phyloP scores from a whole-genome alignment of 2,113 vertebrate species.

The Corvus cornix region DNA sequence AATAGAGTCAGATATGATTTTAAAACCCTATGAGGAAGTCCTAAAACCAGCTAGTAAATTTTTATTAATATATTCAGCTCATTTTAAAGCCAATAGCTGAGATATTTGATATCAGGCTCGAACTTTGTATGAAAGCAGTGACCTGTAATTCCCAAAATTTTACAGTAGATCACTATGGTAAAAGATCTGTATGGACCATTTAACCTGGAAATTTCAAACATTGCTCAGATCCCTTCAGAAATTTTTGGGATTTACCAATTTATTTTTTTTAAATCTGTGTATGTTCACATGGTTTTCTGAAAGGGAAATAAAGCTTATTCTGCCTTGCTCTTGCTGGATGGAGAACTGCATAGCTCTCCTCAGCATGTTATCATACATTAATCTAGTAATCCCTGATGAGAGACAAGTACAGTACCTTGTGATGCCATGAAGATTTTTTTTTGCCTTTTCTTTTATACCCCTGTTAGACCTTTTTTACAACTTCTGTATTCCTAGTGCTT shows the following conservation, averaged over 20 bases:
- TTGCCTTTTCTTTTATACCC: too few relatives aligned
- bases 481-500: too few relatives aligned
- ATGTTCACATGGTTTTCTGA: neutral
- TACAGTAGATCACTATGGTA: neutral
- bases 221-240: neutral
- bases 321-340: neutral
- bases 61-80: neutral
- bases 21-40: neutral
- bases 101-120: neutral
- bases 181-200: neutral
- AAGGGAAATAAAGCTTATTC: neutral
- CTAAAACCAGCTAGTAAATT: neutral
- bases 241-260: neutral
- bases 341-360: neutral
- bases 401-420: neutral
- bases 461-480: too few relatives aligned
- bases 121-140: neutral
- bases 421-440: too few relatives aligned
- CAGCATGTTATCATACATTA: neutral
- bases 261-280: fast-evolving
- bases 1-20: neutral
- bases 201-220: neutral
- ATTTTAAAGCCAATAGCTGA: neutral
- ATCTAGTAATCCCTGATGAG: neutral
- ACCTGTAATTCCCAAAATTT: neutral